Evolutionary conservation across 1,140 invertebrate species (phyloP), one percentile per base, ranked within the genome.

Genomic region (Dendrolimus punctatus): DNA sequence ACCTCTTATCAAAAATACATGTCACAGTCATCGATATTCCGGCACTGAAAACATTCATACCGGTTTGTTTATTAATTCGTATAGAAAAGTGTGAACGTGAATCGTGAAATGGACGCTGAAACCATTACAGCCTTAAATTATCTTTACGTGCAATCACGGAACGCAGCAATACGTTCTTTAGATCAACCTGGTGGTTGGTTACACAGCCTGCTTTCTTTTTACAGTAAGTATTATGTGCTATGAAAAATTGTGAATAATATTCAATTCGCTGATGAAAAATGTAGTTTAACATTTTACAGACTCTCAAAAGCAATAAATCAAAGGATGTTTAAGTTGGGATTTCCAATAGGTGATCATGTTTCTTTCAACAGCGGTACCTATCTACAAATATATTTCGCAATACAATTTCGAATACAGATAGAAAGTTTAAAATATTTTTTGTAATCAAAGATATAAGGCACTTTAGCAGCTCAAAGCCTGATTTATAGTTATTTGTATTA

Each of bases 171-270:
- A 36, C 70, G 78, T 2, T 79, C 75, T 8, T 68, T 66, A 49
- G 76, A 85, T 56, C 49, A 58, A 8, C 61, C 72, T 4, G 66
- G 69, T 46, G 81, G 81, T n/a, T 73, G 65, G 66, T 60, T 83
- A 7, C 59, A 74, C 49, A 57, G 51, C 39, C 42, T 81, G 40
- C 64, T 65, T 1, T 59, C 55, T 10, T 48, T n/a, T 46, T 57
- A 70, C 45, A 62, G 78, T 84, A 68, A 76, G 76, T 44, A 36
- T 37, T 55, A 42, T 5, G 7, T 42, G 46, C 40, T 23, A 56
- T 45, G 48, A 36, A 4, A 53, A 46, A 37, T 46, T 37, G 9
- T 46, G 38, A 36, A 36, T n/a, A n/a, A n/a, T 36, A 36, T 23
- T 36, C 1, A 7, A 46, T 8, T 37, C 38, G 38, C 6, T 46